Base-by-base conservation (phyloP, 2,888 invertebrate species). In the Plagodis pulveraria region DNA sequence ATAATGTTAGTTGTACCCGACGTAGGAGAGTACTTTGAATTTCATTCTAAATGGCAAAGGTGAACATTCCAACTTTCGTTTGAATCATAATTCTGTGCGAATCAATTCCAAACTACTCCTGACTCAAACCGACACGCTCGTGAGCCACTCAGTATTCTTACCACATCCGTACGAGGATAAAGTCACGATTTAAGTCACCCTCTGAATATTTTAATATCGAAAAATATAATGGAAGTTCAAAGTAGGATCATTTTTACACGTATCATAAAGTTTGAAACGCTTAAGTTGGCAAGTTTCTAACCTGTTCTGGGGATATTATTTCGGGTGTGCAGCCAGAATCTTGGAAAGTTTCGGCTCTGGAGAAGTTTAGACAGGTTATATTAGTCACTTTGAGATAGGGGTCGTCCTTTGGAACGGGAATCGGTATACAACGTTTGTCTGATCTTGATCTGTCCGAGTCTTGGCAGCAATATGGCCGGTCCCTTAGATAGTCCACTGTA, bases 331-430 rank as follows among this genome's bases (percentile, higher is more conserved):
- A 89, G 59, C 82, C 80, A 50, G 71, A 70, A 63, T 89, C 85
- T 78, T 84, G 83, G 76, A 88, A 90, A 74, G 87, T 89, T 81
- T 85, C 81, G n/a, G 85, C 85, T 50, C 84, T 74, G 40, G 84
- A 80, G 77, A 86, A 86, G 80, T 89, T 87, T 40, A 88, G 78
- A 70, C 88, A 88, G 56, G 80, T 79, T 68, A 88, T 84, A 75
- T 80, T 80, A 69, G 86, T 84, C 63, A 84, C 81, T 76, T 81
- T 83, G 62, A 87, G 85, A 74, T 86, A 87, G 42, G 87, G 85
- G 67, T 89, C 87, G 67, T 87, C 80, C 47, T 80, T 66, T 9
- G 86, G 83, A 12, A 88, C 84, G 9, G 52, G 55, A 69, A 89
- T 85, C 34, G 87, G 86, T 49, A 78, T 80, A 71, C 87, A 89